Evolutionary conservation across 2,113 vertebrate genomes (phyloP).

Genomic region (Hydropotes inermis): DNA sequence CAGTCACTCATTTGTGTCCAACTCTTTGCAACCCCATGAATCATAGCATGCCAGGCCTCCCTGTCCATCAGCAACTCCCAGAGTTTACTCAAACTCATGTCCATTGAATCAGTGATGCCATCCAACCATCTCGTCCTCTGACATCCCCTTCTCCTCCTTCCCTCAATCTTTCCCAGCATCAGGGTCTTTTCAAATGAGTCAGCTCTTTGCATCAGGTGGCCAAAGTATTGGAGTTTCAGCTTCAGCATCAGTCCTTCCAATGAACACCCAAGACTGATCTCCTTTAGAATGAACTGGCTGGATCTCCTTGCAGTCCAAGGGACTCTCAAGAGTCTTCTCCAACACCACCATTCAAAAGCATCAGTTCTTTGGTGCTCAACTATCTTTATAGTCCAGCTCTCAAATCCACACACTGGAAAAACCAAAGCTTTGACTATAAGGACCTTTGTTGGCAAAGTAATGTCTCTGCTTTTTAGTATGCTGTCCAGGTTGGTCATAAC

Average conservation of each 20-base stretch:
- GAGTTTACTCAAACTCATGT: not conserved
- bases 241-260: not conserved
- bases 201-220: not conserved
- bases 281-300: not conserved
- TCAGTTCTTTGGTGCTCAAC: no score
- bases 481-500: no score
- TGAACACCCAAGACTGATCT: not conserved
- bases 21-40: not conserved
- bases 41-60: fast-evolving
- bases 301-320: not conserved
- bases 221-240: not conserved
- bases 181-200: not conserved
- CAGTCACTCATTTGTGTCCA: not conserved
- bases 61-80: not conserved
- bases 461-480: no score
- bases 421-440: no score
- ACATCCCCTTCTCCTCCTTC: not conserved
- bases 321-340: no score
- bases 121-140: not conserved
- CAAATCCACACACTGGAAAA: no score
- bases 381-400: no score
- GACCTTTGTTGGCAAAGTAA: no score
- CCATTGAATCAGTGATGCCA: not conserved
- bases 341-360: no score
- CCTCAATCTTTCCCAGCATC: not conserved